Percentiles rank a stretch among this genome's conserved stretches.
Conservation (phyloP, 2,888 invertebrate genomes). For the Drosophila engyochracea region DNA sequence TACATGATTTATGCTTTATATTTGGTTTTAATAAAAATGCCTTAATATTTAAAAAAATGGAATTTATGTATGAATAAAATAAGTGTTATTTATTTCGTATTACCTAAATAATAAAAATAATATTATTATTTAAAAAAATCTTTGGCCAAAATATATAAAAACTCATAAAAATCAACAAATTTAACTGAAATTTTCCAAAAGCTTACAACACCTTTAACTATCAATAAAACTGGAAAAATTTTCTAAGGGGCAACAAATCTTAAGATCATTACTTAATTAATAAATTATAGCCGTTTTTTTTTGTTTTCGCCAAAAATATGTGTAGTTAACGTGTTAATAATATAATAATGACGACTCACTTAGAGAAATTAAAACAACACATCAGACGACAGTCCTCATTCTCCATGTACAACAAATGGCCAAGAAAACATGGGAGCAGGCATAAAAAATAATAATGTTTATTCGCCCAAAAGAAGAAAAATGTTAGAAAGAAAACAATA, state of each 20-base stretch:
- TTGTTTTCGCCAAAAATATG: no score
- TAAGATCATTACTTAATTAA: background rate
- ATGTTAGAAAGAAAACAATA: background rate
- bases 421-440: background rate
- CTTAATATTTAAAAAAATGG: background rate
- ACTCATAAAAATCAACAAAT: background rate
- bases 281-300: no score
- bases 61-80: background rate
- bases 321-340: background rate
- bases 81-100: background rate
- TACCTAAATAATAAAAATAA: background rate
- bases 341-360: slow-evolving; percentile 1
- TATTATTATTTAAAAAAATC: background rate
- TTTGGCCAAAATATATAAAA: background rate
- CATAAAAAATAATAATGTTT: background rate
- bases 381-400: background rate
- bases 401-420: background rate
- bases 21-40: background rate
- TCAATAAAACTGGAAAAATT: background rate
- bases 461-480: background rate
- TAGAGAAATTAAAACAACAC: slow-evolving; percentile 23
- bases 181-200: background rate
- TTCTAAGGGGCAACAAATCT: background rate
- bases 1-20: background rate
- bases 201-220: background rate